Evolutionary conservation across 2,113 vertebrate species (phyloP), one percentile per base, ranked within the genome.

Genomic region (Zosterops lateralis): DNA sequence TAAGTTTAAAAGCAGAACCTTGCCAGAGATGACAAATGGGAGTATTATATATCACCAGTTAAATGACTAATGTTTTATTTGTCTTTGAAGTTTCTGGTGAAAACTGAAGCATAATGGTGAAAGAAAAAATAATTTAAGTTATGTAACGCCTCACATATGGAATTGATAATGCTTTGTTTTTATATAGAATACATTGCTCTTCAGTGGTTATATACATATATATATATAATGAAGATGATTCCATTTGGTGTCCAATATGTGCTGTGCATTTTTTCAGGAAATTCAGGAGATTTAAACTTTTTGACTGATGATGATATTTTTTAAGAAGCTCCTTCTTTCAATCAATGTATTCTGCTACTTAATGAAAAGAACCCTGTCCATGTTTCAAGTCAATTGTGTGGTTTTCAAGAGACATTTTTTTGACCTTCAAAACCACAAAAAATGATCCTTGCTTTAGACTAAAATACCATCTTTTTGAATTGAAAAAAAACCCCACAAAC

Each of bases 11-110:
- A 83, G 62, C 28, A 79, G 68, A 91, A 40, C 32, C 12, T 38
- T 89, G 50, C 57, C 87, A 89, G 70, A 83, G 76, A 70, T 89
- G 80, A 57, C 65, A 87, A 91, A 75, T 40, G 31, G 5, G 24
- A 70, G 36, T 73, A 57, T 54, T 87, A 32, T 47, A 20, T 81
- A 48, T 65, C 77, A 87, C n/a, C 34, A 58, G 45, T 87, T 92
- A 84, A 89, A 75, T 82, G 87, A 87, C 48, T 93, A 67, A 82
- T 75, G 70, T 72, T 89, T 92, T 85, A 94, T 71, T 84, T 89
- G 38, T 78, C 77, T 91, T 94, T 89, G 77, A 92, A 92, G 78
- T 66, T 87, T 87, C 56, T 90, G 57, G n/a, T 84, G 74, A 84
- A 94, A 87, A 42, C 74, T 58, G 50, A 89, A 68, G 42, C 28